These are phyloP conservation scores for Yoshiicerus persimilis DNA, from an alignment of 1,140 invertebrate genomes.

Conservation along the genomic window DNA sequence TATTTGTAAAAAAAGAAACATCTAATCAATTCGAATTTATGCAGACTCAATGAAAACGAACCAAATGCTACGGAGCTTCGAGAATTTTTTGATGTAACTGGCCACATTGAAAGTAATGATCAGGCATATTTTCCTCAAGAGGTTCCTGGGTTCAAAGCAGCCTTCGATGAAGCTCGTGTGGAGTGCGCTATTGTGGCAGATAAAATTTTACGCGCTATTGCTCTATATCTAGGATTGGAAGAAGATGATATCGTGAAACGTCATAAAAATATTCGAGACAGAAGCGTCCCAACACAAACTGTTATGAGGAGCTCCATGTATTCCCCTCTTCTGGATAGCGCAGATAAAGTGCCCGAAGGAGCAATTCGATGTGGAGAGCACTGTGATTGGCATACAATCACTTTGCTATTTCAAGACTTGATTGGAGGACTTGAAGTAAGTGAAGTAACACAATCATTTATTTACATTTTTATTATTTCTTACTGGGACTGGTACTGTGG, in stretches of 20 bases:
- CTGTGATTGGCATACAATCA: conserved; percentile 7
- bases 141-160: conserved; percentile 31
- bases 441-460: no score
- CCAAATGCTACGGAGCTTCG: conserved; percentile 15
- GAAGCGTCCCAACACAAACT: neutral
- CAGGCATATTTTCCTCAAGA: conserved; percentile 3
- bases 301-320: neutral
- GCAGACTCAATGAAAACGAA: conserved; percentile 1
- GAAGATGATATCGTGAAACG: conserved; percentile 4
- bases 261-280: neutral
- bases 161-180: conserved; percentile 18
- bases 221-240: conserved; percentile 4
- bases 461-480: no score
- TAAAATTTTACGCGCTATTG: conserved; percentile 24
- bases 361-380: neutral
- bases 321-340: neutral
- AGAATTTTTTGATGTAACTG: neutral
- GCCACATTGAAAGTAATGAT: neutral
- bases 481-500: no score
- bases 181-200: neutral
- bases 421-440: neutral
- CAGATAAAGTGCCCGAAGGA: neutral
- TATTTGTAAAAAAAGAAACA: neutral
- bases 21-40: neutral
- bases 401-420: neutral